Percentiles rank a stretch among this genome's conserved stretches.
Conservation (phyloP, 1,140 invertebrate genomes). For the Scaptomyza pallida region DNA sequence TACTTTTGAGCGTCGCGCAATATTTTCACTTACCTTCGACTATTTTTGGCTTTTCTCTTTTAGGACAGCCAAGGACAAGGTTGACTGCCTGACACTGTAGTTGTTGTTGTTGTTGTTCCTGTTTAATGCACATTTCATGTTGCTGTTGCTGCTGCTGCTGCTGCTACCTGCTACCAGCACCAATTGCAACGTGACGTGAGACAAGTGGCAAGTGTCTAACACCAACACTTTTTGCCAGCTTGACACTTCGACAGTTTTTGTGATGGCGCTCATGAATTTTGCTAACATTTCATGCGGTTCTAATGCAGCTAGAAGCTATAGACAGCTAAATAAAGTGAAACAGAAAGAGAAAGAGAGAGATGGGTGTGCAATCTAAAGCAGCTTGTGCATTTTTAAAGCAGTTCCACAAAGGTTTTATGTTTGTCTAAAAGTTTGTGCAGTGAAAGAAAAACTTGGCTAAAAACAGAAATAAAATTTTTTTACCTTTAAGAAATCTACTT, state of each 20-base stretch:
- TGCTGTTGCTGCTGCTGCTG: constrained; percentile 20
- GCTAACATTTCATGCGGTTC: constrained; percentile 39
- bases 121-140: constrained; percentile 73
- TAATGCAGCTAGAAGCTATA: constrained; percentile 50
- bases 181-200: constrained; percentile 36
- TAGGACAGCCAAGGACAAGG: constrained; percentile 35
- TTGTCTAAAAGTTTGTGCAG: neutral
- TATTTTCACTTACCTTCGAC: constrained; percentile 3
- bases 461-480: too few relatives aligned
- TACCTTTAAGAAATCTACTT: too few relatives aligned
- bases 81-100: constrained; percentile 4
- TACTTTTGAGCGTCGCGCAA: constrained; percentile 16
- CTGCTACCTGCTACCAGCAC: constrained; percentile 52
- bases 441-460: neutral
- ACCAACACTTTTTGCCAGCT: constrained; percentile 38
- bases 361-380: constrained; percentile 25
- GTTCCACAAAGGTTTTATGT: constrained; percentile 39
- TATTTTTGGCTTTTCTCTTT: constrained; percentile 39
- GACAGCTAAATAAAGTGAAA: constrained; percentile 11
- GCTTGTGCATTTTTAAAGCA: constrained; percentile 59
- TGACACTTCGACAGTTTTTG: constrained; percentile 72
- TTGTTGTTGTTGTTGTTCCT: constrained; percentile 51
- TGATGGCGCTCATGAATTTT: constrained; percentile 52
- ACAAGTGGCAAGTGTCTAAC: constrained; percentile 39
- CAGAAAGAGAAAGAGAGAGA: neutral